Evolutionary conservation across 64 coral and sea anemone genomes (phyloP).

Genomic region (Montipora sp.): DNA sequence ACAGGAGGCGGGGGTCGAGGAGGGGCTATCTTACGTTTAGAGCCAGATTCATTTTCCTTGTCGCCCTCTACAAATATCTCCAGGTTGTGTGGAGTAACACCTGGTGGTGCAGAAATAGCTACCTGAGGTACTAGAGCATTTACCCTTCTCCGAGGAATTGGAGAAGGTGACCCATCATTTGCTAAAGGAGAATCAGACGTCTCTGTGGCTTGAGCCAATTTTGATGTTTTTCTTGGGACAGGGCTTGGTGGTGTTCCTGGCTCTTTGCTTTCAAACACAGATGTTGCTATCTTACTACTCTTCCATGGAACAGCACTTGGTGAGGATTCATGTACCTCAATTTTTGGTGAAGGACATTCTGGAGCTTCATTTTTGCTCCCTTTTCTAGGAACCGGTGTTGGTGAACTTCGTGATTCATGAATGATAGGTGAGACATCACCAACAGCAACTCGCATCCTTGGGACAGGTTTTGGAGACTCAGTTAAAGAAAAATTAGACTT

Average conservation of each 20-base stretch:
- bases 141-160: neutral
- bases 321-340: conserved; percentile 18
- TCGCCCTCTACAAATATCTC: conserved; percentile 16
- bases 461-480: conserved; percentile 22
- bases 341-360: neutral
- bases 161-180: neutral
- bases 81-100: neutral
- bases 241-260: neutral
- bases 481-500: neutral
- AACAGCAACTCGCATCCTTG: neutral
- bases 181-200: neutral
- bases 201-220: neutral
- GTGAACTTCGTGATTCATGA: neutral
- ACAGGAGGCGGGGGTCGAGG: conserved; percentile 64
- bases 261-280: neutral
- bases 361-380: conserved; percentile 3
- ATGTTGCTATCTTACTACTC: conserved; percentile 3
- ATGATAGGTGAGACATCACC: neutral
- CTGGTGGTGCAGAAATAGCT: neutral
- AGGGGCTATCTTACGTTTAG: conserved; percentile 48
- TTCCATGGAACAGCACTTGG: neutral
- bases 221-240: conserved; percentile 1
- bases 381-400: neutral
- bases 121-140: conserved; percentile 7
- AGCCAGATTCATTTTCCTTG: neutral